Evolutionary conservation across 2,797 vertebrate genomes (phyloP), one percentile per base, ranked within the genome.

Genomic region (Hypotaenidia okinawae): DNA sequence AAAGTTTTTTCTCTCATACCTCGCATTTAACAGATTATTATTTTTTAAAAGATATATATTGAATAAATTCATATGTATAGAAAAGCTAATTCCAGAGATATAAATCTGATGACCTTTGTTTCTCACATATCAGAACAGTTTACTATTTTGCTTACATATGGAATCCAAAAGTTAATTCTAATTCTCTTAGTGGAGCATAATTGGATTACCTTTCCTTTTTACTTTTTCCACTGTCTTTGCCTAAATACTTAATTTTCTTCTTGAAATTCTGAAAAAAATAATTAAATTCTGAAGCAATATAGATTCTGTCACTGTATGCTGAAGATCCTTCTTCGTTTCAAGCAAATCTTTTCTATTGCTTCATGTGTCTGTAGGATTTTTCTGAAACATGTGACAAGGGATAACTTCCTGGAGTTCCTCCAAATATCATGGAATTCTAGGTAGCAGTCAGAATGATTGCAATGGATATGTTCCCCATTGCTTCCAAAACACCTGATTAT

Each of bases 161-260:
- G 16, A 82, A 73, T 62, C 9, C 6, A 82, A 61, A 1, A 1
- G 35, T 27, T 74, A 67, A 45, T 87, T 90, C 9, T 39, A 55
- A n/a, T 68, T 89, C 28, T 75, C 2, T 47, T 80, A 57, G 5
- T 78, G 25, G 9, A 45, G 5, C 49, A 69, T 2, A 8, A 16
- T 47, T 72, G 5, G 13, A 72, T 43, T 61, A 70, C 17, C 7
- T n/a, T 87, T 32, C 3, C 1, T 66, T 62, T 70, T 25, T 30
- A 10, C 3, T 2, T 15, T 45, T 32, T 22, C 8, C 1, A 11
- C 2, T 1, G 18, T 2, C 33, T 84, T 90, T 75, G 7, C 16
- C 16, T 75, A 83, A 76, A 89, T 32, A 67, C 6, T 16, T 58
- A 1, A 28, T 84, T 90, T 90, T 76, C 11, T 75, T 92, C 35